These are phyloP conservation scores for Hypanus sabinus DNA, from an alignment of 2,113 vertebrate species.

Conservation along the genomic window DNA sequence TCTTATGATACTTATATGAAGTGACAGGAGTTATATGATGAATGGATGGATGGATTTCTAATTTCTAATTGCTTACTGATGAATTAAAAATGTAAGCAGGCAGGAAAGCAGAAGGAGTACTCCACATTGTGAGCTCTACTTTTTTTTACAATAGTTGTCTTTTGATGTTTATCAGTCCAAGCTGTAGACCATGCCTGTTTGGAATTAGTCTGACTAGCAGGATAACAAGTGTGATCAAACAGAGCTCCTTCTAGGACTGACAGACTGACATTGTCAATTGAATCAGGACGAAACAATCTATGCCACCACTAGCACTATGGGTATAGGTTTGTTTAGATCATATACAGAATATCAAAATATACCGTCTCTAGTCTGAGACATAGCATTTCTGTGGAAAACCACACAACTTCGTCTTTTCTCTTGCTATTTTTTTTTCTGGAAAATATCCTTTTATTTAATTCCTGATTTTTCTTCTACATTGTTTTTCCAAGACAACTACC, in stretches of 20 bases:
- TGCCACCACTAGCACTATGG: neutral
- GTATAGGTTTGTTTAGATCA: neutral
- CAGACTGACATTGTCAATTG: conserved; percentile 36
- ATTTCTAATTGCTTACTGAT: conserved; percentile 51
- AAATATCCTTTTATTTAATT: neutral
- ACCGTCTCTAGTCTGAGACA: neutral
- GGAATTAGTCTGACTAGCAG: conserved; percentile 30
- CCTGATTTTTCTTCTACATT: neutral
- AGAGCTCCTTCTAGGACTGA: conserved; percentile 15
- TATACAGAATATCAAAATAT: neutral
- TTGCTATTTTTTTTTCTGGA: neutral
- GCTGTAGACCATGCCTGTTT: conserved; percentile 34
- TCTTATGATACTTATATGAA: conserved; percentile 59
- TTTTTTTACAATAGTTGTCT: conserved; percentile 19
- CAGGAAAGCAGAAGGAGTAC: conserved; percentile 14
- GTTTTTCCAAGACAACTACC: neutral
- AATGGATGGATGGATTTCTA: conserved; percentile 59
- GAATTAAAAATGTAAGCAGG: conserved; percentile 50
- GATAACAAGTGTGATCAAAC: conserved; percentile 35
- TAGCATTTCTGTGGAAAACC: neutral
- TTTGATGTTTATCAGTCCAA: conserved; percentile 37
- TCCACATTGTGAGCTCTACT: neutral
- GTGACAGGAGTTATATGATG: conserved; percentile 57
- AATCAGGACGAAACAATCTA: neutral
- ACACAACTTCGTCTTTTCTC: neutral